Evolutionary conservation across 2,888 invertebrate species (phyloP).

Genomic region (Embidobia sp.): DNA sequence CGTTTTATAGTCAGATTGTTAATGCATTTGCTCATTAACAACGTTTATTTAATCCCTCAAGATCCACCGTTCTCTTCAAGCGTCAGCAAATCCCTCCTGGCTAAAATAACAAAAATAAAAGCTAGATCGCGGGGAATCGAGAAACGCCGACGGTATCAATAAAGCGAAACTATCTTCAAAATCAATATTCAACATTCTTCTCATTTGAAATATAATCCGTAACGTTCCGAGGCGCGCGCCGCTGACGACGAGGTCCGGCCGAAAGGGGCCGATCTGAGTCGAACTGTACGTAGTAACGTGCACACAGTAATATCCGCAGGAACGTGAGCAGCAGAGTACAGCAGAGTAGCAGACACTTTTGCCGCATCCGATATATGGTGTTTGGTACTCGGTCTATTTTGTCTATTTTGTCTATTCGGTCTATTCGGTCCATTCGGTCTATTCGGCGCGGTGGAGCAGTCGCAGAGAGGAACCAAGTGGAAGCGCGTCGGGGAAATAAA

Average conservation of each 20-base stretch:
- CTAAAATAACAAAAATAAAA: too few relatives aligned
- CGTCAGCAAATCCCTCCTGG: too few relatives aligned
- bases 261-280: conserved; percentile 22
- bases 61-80: too few relatives aligned
- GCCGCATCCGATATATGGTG: conserved; percentile 11
- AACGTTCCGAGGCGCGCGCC: conserved; percentile 51
- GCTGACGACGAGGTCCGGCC: conserved; percentile 10
- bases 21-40: too few relatives aligned
- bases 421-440: too few relatives aligned
- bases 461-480: background rate
- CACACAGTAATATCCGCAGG: conserved; percentile 17
- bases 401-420: too few relatives aligned
- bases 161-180: conserved; percentile 24
- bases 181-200: conserved; percentile 53
- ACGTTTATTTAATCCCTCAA: too few relatives aligned
- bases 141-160: conserved; percentile 34
- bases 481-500: too few relatives aligned
- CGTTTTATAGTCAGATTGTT: too few relatives aligned
- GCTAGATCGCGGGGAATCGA: too few relatives aligned
- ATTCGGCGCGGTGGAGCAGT: conserved; percentile 33
- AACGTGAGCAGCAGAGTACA: conserved; percentile 28
- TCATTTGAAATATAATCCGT: conserved; percentile 25
- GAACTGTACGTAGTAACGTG: too few relatives aligned
- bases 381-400: too few relatives aligned
- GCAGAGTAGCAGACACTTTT: conserved; percentile 27